Evolutionary conservation across 2,888 invertebrate species (phyloP).

Genomic region (Scaptomyza parva): DNA sequence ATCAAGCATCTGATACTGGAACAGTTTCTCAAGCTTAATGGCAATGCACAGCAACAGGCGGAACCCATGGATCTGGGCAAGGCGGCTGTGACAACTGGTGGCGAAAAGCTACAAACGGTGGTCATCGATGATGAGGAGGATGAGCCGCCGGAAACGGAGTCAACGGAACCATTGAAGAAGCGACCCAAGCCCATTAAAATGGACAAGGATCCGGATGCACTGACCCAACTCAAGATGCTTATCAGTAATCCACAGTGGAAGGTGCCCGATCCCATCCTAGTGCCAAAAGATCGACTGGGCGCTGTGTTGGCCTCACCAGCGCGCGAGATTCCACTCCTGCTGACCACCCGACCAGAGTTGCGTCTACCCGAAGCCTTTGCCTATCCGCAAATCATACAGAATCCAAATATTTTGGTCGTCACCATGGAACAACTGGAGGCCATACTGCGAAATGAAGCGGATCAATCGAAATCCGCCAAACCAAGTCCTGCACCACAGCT

Average conservation of each 20-base stretch:
- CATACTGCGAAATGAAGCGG: conserved; percentile 87
- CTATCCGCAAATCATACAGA: conserved; percentile 89
- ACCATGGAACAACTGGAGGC: conserved; percentile 90
- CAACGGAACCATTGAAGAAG: conserved; percentile 85
- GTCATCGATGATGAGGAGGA: conserved; percentile 81
- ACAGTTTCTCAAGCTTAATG: conserved; percentile 80
- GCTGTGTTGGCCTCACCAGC: conserved; percentile 90
- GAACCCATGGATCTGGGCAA: conserved; percentile 89
- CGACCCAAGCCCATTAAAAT: conserved; percentile 85
- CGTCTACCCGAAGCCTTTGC: conserved; percentile 90
- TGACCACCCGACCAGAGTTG: conserved; percentile 90
- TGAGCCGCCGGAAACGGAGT: conserved; percentile 62
- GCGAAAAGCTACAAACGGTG: conserved; percentile 86
- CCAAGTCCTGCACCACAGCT: background rate
- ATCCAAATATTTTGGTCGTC: conserved; percentile 92
- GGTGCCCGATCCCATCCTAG: conserved; percentile 92
- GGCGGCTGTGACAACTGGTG: conserved; percentile 10
- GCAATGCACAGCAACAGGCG: conserved; percentile 85
- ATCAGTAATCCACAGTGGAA: conserved; percentile 88
- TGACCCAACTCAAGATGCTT: conserved; percentile 90
- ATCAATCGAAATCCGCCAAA: conserved; percentile 55
- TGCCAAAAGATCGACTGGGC: conserved; percentile 91
- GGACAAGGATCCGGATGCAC: conserved; percentile 87
- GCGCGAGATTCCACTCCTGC: conserved; percentile 90
- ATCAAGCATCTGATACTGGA: conserved; percentile 81